Percentiles rank a stretch among this genome's conserved stretches.
These are phyloP conservation scores for Noturus placidus DNA, from an alignment of 2,113 vertebrate species.

Conservation along the genomic window DNA sequence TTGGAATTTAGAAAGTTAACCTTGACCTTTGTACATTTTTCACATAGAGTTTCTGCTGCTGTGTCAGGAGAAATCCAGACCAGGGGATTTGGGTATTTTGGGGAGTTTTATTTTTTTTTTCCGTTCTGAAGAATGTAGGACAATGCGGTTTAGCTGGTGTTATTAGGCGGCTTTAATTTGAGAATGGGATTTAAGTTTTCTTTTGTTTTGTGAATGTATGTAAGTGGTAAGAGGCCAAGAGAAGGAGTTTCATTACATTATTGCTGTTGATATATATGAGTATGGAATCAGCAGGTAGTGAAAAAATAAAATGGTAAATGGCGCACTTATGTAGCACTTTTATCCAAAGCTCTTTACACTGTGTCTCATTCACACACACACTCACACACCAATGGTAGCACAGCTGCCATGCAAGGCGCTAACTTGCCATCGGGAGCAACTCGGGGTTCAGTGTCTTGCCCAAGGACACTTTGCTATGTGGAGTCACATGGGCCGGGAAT, in stretches of 20 bases:
- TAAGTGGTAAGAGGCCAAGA: neutral
- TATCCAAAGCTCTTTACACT: too few relatives aligned
- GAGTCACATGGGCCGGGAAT: too few relatives aligned
- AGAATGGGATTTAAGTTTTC: slow-evolving; percentile 38
- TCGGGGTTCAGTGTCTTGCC: too few relatives aligned
- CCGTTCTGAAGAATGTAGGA: slow-evolving; percentile 44
- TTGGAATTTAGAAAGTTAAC: neutral
- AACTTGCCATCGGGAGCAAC: too few relatives aligned
- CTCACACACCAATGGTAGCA: too few relatives aligned
- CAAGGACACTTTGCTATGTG: too few relatives aligned
- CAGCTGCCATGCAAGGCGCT: too few relatives aligned
- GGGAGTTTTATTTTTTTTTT: slow-evolving; percentile 40
- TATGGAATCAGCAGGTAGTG: neutral
- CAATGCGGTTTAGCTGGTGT: slow-evolving; percentile 24
- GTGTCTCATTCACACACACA: too few relatives aligned
- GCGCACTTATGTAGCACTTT: too few relatives aligned
- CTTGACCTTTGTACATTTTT: neutral
- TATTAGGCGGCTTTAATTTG: slow-evolving; percentile 42
- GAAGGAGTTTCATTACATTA: slow-evolving; percentile 4
- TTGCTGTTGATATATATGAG: neutral
- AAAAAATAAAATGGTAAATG: too few relatives aligned
- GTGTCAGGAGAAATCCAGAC: slow-evolving; percentile 19
- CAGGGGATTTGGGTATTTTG: slow-evolving; percentile 35
- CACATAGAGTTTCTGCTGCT: neutral
- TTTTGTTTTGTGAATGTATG: slow-evolving; percentile 25